phyloP scores from a whole-genome alignment of 2,888 invertebrate genomes.

The Pristionchus fissidentatus region DNA sequence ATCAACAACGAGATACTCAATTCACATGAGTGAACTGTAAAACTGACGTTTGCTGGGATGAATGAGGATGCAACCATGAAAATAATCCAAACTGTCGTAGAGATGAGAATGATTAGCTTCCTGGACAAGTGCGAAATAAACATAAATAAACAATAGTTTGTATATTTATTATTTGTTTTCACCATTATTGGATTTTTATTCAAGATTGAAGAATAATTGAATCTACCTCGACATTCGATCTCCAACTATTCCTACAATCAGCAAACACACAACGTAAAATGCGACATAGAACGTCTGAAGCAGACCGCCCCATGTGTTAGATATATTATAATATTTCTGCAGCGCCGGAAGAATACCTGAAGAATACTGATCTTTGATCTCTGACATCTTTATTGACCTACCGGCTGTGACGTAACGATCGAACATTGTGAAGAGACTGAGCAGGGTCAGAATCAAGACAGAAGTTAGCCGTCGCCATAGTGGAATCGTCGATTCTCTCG shows the following conservation, averaged over 20 bases:
- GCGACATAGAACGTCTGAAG: constrained; percentile 6
- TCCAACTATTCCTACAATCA: constrained; percentile 9
- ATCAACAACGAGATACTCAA: too few species aligned
- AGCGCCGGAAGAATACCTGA: constrained; percentile 6
- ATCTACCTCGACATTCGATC: constrained; percentile 37
- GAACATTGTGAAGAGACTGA: constrained; percentile 43
- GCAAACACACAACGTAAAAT: background rate
- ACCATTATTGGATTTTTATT: too few species aligned
- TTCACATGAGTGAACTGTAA: too few species aligned
- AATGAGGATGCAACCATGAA: constrained; percentile 38
- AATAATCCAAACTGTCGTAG: constrained; percentile 20
- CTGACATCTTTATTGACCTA: background rate
- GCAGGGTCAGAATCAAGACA: background rate
- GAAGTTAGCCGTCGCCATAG: constrained; percentile 11
- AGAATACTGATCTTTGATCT: background rate
- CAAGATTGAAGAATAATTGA: too few species aligned
- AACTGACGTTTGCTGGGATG: constrained; percentile 17
- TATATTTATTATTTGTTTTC: background rate
- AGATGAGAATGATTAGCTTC: background rate
- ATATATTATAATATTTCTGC: constrained; percentile 4
- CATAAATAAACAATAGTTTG: background rate
- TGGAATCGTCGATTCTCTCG: background rate
- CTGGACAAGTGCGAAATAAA: background rate
- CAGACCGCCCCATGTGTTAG: constrained; percentile 36
- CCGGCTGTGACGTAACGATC: constrained; percentile 39